Percentiles rank a stretch among this genome's conserved stretches.
Conservation (phyloP, 2,888 invertebrate species). For the Gryllus longicercus region DNA sequence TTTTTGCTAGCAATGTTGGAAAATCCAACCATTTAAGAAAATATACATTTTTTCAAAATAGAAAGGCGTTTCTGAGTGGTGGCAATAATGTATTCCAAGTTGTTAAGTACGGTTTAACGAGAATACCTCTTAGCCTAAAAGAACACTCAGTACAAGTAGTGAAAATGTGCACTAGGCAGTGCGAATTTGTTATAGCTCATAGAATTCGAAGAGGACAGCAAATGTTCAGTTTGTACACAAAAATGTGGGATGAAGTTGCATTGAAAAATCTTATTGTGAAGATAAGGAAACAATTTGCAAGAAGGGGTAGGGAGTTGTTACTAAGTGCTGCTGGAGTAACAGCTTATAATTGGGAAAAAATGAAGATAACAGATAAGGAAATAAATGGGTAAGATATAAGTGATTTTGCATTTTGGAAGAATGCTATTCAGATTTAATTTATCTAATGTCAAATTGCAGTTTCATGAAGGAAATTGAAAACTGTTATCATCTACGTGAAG, state of each 20-base stretch:
- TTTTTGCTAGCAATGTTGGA: not conserved
- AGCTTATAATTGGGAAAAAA: slow-evolving; percentile 60
- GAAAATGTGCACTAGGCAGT: slow-evolving; percentile 51
- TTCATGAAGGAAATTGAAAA: slow-evolving; percentile 58
- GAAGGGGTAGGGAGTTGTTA: slow-evolving; percentile 54
- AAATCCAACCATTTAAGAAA: not conserved
- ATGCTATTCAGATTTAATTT: not conserved
- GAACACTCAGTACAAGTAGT: slow-evolving; percentile 52
- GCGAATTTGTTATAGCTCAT: slow-evolving; percentile 52
- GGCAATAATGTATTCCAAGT: not conserved
- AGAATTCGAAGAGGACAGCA: slow-evolving; percentile 61
- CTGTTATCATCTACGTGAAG: slow-evolving; percentile 52
- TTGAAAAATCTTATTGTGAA: slow-evolving; percentile 53
- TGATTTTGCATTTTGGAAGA: not conserved
- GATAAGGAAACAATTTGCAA: slow-evolving; percentile 48
- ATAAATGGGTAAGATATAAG: slow-evolving; percentile 48
- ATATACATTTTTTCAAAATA: not conserved
- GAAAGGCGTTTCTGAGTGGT: not conserved
- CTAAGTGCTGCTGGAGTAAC: slow-evolving; percentile 55
- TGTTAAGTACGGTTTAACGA: slow-evolving; percentile 27
- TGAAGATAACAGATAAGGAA: slow-evolving; percentile 57
- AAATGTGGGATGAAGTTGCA: slow-evolving; percentile 60
- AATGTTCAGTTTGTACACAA: slow-evolving; percentile 59
- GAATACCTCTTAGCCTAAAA: slow-evolving; percentile 44
- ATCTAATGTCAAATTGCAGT: slow-evolving; percentile 40